Conservation (phyloP, 2,113 vertebrate genomes). For the Acanthochromis polyacanthus region DNA sequence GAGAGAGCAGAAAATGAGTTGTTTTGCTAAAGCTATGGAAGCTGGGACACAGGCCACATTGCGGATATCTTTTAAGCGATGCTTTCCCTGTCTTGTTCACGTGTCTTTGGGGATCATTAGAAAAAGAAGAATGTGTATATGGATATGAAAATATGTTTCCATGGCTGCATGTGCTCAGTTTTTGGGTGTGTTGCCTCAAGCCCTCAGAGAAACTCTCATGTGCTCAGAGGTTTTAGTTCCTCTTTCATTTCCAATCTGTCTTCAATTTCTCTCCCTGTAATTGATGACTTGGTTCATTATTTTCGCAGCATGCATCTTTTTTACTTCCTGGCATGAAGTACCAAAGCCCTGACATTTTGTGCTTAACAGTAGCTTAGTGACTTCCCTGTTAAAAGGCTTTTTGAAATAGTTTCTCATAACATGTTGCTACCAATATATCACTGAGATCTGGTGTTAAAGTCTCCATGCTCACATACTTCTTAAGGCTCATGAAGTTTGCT, state of each 20-base stretch:
- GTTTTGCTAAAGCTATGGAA: conserved; percentile 42
- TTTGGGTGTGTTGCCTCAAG: conserved; percentile 21
- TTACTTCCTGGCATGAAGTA: background rate
- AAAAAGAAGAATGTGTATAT: conserved; percentile 29
- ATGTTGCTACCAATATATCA: background rate
- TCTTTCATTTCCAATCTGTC: conserved; percentile 37
- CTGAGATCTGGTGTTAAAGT: background rate
- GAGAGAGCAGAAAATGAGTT: conserved; percentile 19
- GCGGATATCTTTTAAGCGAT: conserved; percentile 44
- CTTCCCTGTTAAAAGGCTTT: background rate
- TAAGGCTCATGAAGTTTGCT: background rate
- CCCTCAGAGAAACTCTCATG: conserved; percentile 21
- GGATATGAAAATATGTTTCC: conserved; percentile 5
- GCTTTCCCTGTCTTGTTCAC: conserved; percentile 63
- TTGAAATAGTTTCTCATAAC: background rate
- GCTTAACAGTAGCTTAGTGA: background rate
- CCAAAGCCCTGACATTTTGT: conserved; percentile 3
- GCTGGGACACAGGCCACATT: conserved; percentile 43
- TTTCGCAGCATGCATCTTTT: conserved; percentile 5
- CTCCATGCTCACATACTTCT: background rate
- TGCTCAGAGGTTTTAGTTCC: conserved; percentile 22
- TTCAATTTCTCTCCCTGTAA: background rate
- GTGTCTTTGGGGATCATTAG: conserved; percentile 63
- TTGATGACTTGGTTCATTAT: conserved; percentile 12
- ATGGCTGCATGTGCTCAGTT: conserved; percentile 8